Evolutionary conservation across 2,888 invertebrate species (phyloP).

Genomic region (Timema cristinae): DNA sequence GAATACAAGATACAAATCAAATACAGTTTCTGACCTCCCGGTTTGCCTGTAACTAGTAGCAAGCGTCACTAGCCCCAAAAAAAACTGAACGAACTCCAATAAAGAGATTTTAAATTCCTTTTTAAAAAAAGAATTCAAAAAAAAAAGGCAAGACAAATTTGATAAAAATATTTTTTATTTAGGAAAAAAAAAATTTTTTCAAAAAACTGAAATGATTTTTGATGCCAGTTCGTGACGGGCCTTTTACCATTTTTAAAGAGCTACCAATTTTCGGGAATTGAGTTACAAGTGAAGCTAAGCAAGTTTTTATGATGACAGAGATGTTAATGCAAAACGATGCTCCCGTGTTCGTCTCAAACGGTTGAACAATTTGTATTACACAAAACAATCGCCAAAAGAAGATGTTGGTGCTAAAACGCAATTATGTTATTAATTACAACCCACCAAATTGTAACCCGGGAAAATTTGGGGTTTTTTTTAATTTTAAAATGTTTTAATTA

Average conservation of each 20-base stretch:
- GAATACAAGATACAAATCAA: not conserved
- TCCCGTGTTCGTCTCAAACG: not conserved
- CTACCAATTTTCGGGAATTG: not conserved
- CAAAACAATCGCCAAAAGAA: not conserved
- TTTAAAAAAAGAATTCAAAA: not conserved
- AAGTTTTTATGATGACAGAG: not conserved
- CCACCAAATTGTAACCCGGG: not conserved
- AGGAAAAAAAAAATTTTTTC: constrained; percentile 7
- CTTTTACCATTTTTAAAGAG: not conserved
- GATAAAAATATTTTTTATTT: not conserved
- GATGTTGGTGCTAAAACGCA: not conserved
- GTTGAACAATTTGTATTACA: not conserved
- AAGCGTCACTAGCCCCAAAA: not conserved
- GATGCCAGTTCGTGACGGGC: constrained; percentile 5
- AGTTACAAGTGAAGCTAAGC: not conserved
- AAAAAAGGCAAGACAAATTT: not conserved
- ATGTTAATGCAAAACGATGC: not conserved
- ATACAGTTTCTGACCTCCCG: not conserved
- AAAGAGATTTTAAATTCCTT: not conserved
- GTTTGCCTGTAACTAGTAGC: not conserved
- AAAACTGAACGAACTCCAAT: not conserved
- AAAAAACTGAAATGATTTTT: not conserved
- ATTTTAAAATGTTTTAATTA: no score
- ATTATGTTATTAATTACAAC: constrained; percentile 1
- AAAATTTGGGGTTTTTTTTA: no score